A percentile compares a stretch with the other conserved stretches of the same genome.
Conservation (phyloP, 2,888 invertebrate species). For the Cancer borealis region DNA sequence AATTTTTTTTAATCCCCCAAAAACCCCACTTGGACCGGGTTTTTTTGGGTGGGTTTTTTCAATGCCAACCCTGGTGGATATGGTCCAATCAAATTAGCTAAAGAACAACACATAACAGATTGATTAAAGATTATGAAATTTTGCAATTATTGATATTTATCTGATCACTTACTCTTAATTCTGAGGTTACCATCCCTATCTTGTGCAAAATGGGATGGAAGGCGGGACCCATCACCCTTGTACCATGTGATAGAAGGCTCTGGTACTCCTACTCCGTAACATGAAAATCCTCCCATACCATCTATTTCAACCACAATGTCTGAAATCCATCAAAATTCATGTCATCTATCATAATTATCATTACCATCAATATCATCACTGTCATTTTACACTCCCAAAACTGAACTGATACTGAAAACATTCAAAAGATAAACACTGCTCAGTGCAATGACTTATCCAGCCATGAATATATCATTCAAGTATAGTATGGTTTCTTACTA, state of each 20-base stretch:
- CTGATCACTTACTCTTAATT: constrained; percentile 55
- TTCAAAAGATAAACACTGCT: no score
- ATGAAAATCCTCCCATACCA: constrained; percentile 63
- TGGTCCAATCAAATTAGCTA: no score
- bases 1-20: no score
- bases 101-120: no score
- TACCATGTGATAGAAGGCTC: constrained; percentile 69
- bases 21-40: no score
- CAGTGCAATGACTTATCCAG: no score
- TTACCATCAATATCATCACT: not conserved
- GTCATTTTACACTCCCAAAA: not conserved
- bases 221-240: constrained; percentile 35
- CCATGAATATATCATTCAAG: no score
- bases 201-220: constrained; percentile 47
- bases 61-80: no score
- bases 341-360: not conserved
- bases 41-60: no score
- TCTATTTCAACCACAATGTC: constrained; percentile 66
- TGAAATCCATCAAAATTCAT: constrained; percentile 16
- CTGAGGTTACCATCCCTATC: constrained; percentile 70
- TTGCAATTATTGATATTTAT: not conserved
- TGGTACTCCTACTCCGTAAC: constrained; percentile 72
- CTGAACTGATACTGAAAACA: no score
- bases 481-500: no score
- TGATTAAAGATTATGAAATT: not conserved